Percentiles rank a stretch among this genome's conserved stretches.
phyloP scores from a whole-genome alignment of 2,888 invertebrate genomes.

The Cataglyphis altisquamis region DNA sequence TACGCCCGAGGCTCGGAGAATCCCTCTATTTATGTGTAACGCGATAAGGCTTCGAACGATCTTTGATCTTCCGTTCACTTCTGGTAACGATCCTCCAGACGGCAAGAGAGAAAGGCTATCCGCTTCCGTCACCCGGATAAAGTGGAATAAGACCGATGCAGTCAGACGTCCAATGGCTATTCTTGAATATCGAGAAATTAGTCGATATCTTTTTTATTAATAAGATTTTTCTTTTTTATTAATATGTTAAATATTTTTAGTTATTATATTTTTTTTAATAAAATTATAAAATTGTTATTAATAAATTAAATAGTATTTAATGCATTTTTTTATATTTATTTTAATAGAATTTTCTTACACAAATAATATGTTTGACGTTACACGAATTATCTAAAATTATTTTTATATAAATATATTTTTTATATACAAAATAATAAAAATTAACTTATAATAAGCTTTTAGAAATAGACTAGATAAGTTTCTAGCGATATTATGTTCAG shows the following conservation, averaged over 20 bases:
- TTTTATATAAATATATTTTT: not conserved
- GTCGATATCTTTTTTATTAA: not conserved
- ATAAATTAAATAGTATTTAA: not conserved
- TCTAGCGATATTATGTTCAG: not conserved
- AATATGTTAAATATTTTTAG: not conserved
- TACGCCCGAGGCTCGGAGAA: conserved; percentile 1
- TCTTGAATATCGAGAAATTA: not conserved
- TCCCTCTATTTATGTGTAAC: conserved; percentile 39
- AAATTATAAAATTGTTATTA: not conserved
- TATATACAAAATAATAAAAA: not conserved
- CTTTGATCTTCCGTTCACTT: conserved; percentile 38
- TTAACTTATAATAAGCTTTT: not conserved
- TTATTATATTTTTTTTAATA: not conserved
- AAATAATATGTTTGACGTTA: not conserved
- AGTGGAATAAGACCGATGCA: conserved; percentile 21
- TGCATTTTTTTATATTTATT: not conserved
- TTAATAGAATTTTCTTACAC: not conserved
- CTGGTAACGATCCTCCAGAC: conserved; percentile 37
- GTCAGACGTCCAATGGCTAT: not conserved
- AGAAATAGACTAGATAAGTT: not conserved
- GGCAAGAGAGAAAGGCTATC: not conserved
- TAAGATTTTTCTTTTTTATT: not conserved
- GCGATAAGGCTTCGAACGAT: conserved; percentile 47
- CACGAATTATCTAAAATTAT: not conserved
- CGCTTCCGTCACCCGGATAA: not conserved